phyloP scores from a whole-genome alignment of 2,888 invertebrate species.

The Mythimna loreyi region DNA sequence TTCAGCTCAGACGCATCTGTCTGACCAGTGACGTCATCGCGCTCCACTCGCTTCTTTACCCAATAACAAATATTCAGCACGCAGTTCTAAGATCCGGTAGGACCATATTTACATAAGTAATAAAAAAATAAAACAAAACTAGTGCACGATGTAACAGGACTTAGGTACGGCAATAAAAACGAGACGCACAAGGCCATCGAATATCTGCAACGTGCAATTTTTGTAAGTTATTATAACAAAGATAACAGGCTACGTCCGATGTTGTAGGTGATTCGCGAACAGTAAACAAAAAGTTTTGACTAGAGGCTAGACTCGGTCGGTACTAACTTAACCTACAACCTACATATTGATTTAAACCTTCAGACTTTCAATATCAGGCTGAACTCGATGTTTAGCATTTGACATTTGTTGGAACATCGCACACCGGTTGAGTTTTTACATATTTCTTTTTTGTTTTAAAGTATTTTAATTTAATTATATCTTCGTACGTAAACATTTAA shows the following conservation, averaged over 20 bases:
- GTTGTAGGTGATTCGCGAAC: conserved; percentile 33
- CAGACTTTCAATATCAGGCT: conserved; percentile 36
- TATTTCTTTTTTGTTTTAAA: conserved; percentile 28
- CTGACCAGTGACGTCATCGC: conserved; percentile 38
- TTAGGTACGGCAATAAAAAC: conserved; percentile 58
- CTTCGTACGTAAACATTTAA: conserved; percentile 34
- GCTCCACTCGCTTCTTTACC: conserved; percentile 16
- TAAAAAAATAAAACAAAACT: conserved; percentile 51
- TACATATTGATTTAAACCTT: conserved; percentile 36
- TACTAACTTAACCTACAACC: background rate
- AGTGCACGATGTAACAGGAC: conserved; percentile 62
- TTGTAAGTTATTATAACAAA: conserved; percentile 55
- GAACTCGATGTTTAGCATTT: conserved; percentile 14
- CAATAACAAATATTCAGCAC: conserved; percentile 13
- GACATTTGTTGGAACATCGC: conserved; percentile 20
- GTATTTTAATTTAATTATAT: conserved; percentile 21
- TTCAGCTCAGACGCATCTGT: conserved; percentile 49
- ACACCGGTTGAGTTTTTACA: conserved; percentile 19
- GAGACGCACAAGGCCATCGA: conserved; percentile 60
- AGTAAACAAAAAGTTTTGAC: conserved; percentile 43
- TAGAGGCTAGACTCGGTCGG: conserved; percentile 23
- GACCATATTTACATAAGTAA: conserved; percentile 35
- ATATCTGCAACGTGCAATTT: conserved; percentile 56
- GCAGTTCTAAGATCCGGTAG: conserved; percentile 49
- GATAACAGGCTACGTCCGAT: conserved; percentile 23